phyloP scores from a whole-genome alignment of 2,888 invertebrate species.

The Cosmia trapezina region DNA sequence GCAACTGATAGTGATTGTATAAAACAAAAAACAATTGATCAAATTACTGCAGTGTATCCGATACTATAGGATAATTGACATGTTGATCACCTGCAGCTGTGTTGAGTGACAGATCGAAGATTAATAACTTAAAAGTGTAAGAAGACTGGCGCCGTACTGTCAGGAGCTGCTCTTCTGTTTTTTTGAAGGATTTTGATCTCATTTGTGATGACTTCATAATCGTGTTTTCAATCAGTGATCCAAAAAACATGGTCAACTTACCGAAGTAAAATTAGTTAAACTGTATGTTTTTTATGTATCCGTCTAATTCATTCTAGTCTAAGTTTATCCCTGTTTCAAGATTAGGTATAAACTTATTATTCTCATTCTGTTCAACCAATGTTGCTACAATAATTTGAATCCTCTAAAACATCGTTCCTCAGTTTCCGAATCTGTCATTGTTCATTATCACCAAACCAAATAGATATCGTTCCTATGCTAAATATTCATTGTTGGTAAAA shows the following conservation, averaged over 20 bases:
- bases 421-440: background rate
- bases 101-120: conserved; percentile 31
- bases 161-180: background rate
- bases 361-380: too few species aligned
- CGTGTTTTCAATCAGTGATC: background rate
- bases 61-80: conserved; percentile 51
- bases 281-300: background rate
- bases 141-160: conserved; percentile 43
- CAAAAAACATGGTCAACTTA: background rate
- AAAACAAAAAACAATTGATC: conserved; percentile 46
- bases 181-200: background rate
- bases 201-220: conserved; percentile 18
- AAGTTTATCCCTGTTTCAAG: background rate
- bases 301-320: background rate
- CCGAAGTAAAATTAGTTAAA: background rate
- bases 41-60: conserved; percentile 42
- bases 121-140: conserved; percentile 39
- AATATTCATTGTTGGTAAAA: background rate
- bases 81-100: conserved; percentile 29
- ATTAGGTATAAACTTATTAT: background rate
- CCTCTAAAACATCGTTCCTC: background rate
- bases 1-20: conserved; percentile 1
- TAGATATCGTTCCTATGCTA: too few species aligned
- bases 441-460: background rate
- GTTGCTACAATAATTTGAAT: background rate